Evolutionary conservation across 2,113 vertebrate species (phyloP).

Genomic region (Calidris pygmaea): DNA sequence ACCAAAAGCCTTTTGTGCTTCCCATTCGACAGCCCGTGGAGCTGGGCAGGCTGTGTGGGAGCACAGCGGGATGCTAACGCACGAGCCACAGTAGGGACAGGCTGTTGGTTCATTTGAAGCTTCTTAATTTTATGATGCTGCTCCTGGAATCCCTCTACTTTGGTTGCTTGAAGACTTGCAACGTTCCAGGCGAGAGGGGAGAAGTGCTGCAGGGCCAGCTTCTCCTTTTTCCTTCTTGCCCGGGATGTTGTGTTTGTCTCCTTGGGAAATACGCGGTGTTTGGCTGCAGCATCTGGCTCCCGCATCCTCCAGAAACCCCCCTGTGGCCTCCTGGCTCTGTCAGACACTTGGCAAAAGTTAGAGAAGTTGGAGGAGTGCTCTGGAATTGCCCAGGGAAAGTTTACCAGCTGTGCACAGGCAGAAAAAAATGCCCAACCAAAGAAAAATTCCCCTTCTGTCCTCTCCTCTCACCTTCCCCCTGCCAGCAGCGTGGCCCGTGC

Average conservation of each 20-base stretch:
- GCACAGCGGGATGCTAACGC: fast-evolving
- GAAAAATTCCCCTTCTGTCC: neutral
- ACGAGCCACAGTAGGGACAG: neutral
- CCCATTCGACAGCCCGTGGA: neutral
- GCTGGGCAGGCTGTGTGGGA: neutral
- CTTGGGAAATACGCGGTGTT: neutral
- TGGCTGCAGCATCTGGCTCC: neutral
- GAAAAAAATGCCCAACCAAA: neutral
- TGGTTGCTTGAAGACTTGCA: neutral
- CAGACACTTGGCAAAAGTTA: neutral
- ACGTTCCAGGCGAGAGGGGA: neutral
- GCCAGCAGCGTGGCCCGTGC: neutral
- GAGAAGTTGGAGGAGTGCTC: neutral
- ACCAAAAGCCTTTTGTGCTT: neutral
- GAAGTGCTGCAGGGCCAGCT: neutral
- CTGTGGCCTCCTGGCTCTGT: neutral
- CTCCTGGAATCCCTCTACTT: neutral
- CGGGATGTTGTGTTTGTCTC: neutral
- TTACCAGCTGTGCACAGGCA: neutral
- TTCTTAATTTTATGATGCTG: neutral
- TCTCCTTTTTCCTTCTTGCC: neutral
- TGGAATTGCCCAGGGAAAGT: constrained; percentile 2
- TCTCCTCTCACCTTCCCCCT: neutral
- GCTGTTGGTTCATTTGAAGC: neutral
- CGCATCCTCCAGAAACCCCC: neutral